These are phyloP conservation scores for Zeuzera pyrina DNA, from an alignment of 2,888 invertebrate species.

Conservation along the genomic window DNA sequence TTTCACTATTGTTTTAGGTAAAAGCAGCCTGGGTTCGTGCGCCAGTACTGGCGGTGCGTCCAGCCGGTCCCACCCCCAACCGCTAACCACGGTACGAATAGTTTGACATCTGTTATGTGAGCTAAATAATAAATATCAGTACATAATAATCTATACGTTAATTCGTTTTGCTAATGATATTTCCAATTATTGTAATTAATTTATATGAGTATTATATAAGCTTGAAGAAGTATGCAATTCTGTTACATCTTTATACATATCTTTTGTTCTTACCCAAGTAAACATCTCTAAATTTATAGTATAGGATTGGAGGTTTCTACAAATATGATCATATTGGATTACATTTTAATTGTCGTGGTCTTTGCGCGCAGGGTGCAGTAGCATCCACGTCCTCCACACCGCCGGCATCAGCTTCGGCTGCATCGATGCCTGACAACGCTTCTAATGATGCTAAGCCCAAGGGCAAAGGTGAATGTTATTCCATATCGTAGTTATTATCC, in stretches of 20 bases:
- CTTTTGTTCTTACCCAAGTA: too few species aligned
- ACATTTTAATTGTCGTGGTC: not conserved
- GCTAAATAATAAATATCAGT: not conserved
- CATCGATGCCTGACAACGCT: conserved; percentile 61
- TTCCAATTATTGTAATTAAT: too few species aligned
- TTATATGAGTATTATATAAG: too few species aligned
- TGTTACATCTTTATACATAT: too few species aligned
- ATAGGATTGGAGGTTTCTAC: too few species aligned
- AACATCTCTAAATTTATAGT: too few species aligned
- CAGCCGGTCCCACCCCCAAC: conserved; percentile 66
- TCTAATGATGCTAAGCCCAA: conserved; percentile 59
- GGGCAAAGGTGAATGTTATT: conserved; percentile 64
- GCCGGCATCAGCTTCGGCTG: conserved; percentile 56
- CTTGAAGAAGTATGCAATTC: too few species aligned
- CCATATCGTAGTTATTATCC: too few species aligned
- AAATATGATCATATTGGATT: too few species aligned
- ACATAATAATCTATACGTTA: too few species aligned
- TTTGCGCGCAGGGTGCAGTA: conserved; percentile 50
- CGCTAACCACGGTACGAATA: conserved; percentile 65
- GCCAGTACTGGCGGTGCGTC: conserved; percentile 74
- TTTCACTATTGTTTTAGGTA: conserved; percentile 34
- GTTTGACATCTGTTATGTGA: not conserved
- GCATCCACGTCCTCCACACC: conserved; percentile 66
- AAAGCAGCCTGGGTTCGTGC: conserved; percentile 79
- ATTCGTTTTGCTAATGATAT: too few species aligned